Percentiles rank a stretch among this genome's conserved stretches.
Conservation (phyloP, 2,113 vertebrate genomes). For the Vidua chalybeata region DNA sequence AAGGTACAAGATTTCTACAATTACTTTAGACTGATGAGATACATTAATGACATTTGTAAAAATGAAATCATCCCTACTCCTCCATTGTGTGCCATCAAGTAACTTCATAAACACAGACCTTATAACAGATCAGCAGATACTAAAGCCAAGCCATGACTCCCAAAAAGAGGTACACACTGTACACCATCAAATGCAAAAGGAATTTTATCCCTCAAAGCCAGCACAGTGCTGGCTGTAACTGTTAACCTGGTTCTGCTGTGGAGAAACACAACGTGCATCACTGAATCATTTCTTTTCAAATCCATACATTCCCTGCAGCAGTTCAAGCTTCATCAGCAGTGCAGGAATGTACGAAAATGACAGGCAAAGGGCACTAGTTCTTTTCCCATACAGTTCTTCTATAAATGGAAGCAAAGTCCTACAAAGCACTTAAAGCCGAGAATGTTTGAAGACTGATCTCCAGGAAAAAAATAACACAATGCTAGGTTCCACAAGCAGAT, state of each 20-base stretch:
- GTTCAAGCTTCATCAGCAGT: conserved; percentile 71
- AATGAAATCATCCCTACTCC: conserved; percentile 38
- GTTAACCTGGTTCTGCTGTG: conserved; percentile 37
- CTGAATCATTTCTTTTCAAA: conserved; percentile 68
- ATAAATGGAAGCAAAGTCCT: conserved; percentile 75
- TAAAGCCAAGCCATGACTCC: conserved; percentile 1
- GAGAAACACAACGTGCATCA: conserved; percentile 58
- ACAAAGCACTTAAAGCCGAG: conserved; percentile 56
- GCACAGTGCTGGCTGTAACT: conserved; percentile 41
- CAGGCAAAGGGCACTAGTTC: conserved; percentile 76
- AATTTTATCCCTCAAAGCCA: conserved; percentile 59
- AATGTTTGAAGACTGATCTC: conserved; percentile 14
- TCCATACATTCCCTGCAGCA: conserved; percentile 73
- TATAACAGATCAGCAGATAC: background rate
- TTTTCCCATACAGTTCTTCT: conserved; percentile 72
- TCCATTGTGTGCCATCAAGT: background rate
- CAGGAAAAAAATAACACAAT: conserved; percentile 16
- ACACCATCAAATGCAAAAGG: conserved; percentile 34
- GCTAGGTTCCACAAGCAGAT: background rate
- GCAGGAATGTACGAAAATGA: conserved; percentile 79
- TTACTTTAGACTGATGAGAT: background rate
- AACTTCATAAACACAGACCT: background rate
- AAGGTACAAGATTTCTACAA: background rate
- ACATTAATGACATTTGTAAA: background rate
- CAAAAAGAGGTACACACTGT: background rate